A percentile compares a stretch with the other conserved stretches of the same genome.
phyloP scores from a whole-genome alignment of 1,140 invertebrate genomes.

The Steinernema feltiae region DNA sequence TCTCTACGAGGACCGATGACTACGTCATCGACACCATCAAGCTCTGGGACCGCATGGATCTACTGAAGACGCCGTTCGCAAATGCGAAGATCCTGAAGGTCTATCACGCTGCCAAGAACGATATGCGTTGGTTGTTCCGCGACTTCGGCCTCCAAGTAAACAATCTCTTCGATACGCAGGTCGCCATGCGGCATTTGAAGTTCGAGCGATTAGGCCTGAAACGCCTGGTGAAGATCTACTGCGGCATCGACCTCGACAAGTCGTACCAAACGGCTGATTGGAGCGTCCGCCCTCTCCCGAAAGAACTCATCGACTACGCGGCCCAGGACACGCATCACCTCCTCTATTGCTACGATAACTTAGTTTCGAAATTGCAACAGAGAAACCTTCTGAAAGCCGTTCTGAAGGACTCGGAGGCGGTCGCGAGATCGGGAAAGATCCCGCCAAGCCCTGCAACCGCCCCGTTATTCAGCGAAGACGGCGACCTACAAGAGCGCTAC shows the following conservation, averaged over 20 bases:
- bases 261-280: neutral
- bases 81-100: neutral
- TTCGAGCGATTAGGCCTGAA: neutral
- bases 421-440: no score
- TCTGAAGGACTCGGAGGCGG: neutral
- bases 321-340: constrained; percentile 90
- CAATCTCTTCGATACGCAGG: neutral
- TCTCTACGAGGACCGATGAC: neutral
- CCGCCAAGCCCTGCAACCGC: no score
- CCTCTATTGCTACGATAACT: constrained; percentile 76
- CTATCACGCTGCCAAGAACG: neutral
- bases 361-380: neutral
- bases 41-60: neutral
- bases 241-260: neutral
- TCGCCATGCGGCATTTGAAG: neutral
- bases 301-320: constrained; percentile 67
- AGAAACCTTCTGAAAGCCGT: neutral
- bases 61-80: neutral
- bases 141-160: neutral
- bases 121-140: neutral
- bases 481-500: no score
- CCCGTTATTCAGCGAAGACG: no score
- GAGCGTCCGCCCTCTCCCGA: neutral
- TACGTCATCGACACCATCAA: neutral
- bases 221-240: neutral